phyloP scores from a whole-genome alignment of 2,797 vertebrate genomes.

The Characodon lateralis region DNA sequence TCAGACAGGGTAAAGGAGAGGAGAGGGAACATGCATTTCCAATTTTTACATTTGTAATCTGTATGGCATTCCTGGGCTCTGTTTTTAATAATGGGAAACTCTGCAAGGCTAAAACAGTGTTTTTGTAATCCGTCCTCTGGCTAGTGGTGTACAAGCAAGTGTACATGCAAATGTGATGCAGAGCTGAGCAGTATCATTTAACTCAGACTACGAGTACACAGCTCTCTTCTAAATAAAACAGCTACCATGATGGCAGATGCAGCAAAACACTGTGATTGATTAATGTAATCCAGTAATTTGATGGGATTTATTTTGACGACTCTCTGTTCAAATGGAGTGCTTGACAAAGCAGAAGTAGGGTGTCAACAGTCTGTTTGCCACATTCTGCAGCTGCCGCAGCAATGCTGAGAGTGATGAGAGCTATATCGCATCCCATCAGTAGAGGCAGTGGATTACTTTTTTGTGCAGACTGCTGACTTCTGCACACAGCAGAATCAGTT shows the following conservation, averaged over 20 bases:
- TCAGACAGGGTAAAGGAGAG: slow-evolving; percentile 68
- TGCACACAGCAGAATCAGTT: slow-evolving; percentile 64
- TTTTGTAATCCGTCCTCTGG: slow-evolving; percentile 64
- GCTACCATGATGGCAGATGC: slow-evolving; percentile 17
- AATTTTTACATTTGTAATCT: slow-evolving; percentile 69
- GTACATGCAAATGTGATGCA: slow-evolving; percentile 42
- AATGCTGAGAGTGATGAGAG: slow-evolving; percentile 58
- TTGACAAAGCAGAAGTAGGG: slow-evolving; percentile 57
- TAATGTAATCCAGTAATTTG: slow-evolving; percentile 55
- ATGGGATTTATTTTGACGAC: slow-evolving; percentile 45
- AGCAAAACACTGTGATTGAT: slow-evolving; percentile 40
- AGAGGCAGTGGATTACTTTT: slow-evolving; percentile 68
- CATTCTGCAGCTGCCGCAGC: slow-evolving; percentile 40
- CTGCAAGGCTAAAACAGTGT: slow-evolving; percentile 30
- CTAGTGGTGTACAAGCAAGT: slow-evolving; percentile 58
- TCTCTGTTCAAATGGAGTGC: slow-evolving; percentile 43
- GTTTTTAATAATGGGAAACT: slow-evolving; percentile 66
- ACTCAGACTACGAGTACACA: slow-evolving; percentile 32
- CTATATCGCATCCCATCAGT: slow-evolving; percentile 73
- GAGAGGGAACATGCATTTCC: slow-evolving; percentile 52
- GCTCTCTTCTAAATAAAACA: slow-evolving; percentile 41
- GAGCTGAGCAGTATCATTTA: slow-evolving; percentile 42
- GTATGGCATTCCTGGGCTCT: slow-evolving; percentile 51
- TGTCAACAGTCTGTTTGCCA: slow-evolving; percentile 65
- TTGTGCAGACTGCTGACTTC: slow-evolving; percentile 72